phyloP scores from a whole-genome alignment of 2,888 invertebrate species.

The Fragum fragum region DNA sequence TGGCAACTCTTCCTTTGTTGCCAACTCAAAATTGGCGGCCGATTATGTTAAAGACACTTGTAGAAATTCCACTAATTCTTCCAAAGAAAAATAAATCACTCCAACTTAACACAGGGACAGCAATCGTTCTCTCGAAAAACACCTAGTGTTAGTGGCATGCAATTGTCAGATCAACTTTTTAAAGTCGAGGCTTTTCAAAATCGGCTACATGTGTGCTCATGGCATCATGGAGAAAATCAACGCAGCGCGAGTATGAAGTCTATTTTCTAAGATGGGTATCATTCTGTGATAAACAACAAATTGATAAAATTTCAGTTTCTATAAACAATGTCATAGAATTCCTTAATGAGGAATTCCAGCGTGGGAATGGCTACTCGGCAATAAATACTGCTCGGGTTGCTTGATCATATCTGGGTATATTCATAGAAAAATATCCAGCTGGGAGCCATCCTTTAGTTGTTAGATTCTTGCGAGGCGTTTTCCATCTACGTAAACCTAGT shows the following conservation, averaged over 20 bases:
- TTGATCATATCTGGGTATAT: constrained; percentile 55
- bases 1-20: constrained; percentile 47
- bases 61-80: constrained; percentile 41
- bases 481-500: background rate
- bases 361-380: constrained; percentile 49
- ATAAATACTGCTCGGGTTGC: constrained; percentile 52
- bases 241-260: constrained; percentile 54
- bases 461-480: constrained; percentile 37
- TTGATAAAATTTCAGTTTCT: constrained; percentile 56
- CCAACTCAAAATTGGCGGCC: constrained; percentile 48
- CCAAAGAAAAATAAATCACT: constrained; percentile 8
- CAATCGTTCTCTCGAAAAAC: constrained; percentile 35
- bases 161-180: constrained; percentile 42
- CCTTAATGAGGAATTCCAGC: constrained; percentile 35
- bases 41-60: constrained; percentile 20
- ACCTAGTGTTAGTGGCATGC: constrained; percentile 45
- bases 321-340: constrained; percentile 53
- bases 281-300: constrained; percentile 53
- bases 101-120: constrained; percentile 8
- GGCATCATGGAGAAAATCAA: constrained; percentile 57
- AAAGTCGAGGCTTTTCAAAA: constrained; percentile 45
- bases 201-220: constrained; percentile 45
- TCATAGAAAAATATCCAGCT: constrained; percentile 29
- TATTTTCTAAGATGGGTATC: constrained; percentile 60
- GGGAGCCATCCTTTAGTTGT: constrained; percentile 52